These are phyloP conservation scores for Cryptus viduatorius DNA, from an alignment of 2,888 invertebrate species.

Conservation along the genomic window DNA sequence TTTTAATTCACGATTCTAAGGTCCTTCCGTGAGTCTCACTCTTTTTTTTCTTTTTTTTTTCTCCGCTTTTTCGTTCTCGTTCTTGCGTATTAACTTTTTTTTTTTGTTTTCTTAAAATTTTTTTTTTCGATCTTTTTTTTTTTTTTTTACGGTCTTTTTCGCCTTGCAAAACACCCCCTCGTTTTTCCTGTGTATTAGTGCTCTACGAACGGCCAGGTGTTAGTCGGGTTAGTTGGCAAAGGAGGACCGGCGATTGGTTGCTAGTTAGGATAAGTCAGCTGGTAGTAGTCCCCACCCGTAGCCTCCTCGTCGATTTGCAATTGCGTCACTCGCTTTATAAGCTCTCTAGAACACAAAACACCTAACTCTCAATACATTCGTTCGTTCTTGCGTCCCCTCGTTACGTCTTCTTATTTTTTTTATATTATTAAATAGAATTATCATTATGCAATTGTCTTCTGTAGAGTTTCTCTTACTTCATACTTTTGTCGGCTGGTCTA, in stretches of 20 bases:
- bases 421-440: conserved; percentile 3
- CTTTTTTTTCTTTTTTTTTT: conserved; percentile 15
- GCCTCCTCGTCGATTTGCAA: conserved; percentile 83
- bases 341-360: conserved; percentile 84
- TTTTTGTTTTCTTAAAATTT: conserved; percentile 6
- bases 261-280: conserved; percentile 84
- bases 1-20: conserved; percentile 31
- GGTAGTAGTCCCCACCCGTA: conserved; percentile 84
- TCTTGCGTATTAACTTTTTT: conserved; percentile 9
- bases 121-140: conserved; percentile 39
- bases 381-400: background rate
- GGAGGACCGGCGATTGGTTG: conserved; percentile 78
- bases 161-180: conserved; percentile 54
- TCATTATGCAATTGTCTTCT: conserved; percentile 17
- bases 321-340: conserved; percentile 83
- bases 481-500: conserved; percentile 42
- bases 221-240: conserved; percentile 76
- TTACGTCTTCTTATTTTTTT: conserved; percentile 43
- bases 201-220: conserved; percentile 68
- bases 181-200: conserved; percentile 58
- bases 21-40: conserved; percentile 49
- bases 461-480: background rate
- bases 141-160: conserved; percentile 41
- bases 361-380: conserved; percentile 75
- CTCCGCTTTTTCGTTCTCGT: conserved; percentile 17